These are phyloP conservation scores for Drosophila anomalipes DNA, from an alignment of 2,888 invertebrate genomes.

Conservation along the genomic window DNA sequence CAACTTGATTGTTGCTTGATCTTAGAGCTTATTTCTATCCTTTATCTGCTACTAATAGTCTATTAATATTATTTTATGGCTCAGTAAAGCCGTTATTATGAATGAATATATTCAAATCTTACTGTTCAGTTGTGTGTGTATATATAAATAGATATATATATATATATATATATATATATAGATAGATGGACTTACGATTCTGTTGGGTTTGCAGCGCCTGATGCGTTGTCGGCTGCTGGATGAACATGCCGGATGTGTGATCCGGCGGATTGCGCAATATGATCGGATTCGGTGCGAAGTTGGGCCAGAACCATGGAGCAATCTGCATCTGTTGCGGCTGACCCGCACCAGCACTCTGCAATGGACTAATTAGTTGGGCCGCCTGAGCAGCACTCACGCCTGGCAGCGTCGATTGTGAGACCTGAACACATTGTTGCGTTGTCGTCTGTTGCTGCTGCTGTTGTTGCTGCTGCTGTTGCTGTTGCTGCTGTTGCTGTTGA, in stretches of 20 bases:
- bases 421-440: conserved; percentile 90
- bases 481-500: conserved; percentile 3
- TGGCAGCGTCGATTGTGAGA: conserved; percentile 89
- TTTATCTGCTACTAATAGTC: too few species aligned
- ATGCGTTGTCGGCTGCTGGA: conserved; percentile 88
- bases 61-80: background rate
- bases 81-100: background rate
- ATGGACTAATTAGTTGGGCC: conserved; percentile 90
- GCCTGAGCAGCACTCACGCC: conserved; percentile 85
- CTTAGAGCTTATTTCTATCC: background rate
- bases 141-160: background rate
- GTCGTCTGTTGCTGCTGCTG: conserved; percentile 85
- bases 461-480: conserved; percentile 18
- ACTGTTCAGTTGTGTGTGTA: background rate
- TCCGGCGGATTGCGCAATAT: conserved; percentile 91
- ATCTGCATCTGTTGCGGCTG: conserved; percentile 91
- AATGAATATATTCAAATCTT: background rate
- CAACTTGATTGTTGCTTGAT: background rate
- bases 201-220: conserved; percentile 87
- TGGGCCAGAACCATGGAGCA: conserved; percentile 92
- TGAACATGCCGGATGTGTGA: conserved; percentile 91
- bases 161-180: background rate
- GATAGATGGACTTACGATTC: conserved; percentile 87
- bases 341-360: conserved; percentile 88
- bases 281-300: conserved; percentile 92